phyloP scores from a whole-genome alignment of 2,888 invertebrate species.

The Saturnia japonica region DNA sequence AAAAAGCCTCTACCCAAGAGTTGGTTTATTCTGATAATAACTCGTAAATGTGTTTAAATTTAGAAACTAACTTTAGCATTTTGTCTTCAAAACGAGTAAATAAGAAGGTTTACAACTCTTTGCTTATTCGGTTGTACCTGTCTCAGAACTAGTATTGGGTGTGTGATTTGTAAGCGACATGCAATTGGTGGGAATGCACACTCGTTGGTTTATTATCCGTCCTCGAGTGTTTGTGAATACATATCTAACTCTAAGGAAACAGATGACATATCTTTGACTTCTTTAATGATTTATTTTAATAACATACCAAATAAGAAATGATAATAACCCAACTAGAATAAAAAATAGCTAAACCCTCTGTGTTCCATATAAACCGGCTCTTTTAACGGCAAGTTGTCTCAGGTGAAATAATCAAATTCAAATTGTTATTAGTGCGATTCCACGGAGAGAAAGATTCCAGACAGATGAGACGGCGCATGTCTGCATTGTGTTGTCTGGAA shows the following conservation, averaged over 20 bases:
- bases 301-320: neutral
- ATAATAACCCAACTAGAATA: neutral
- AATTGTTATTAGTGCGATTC: constrained; percentile 10
- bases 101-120: constrained; percentile 2
- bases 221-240: neutral
- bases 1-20: neutral
- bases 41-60: neutral
- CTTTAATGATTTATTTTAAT: neutral
- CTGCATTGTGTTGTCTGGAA: neutral
- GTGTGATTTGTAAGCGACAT: constrained; percentile 19
- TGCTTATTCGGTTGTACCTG: neutral
- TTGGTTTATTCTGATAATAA: neutral
- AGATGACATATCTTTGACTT: neutral
- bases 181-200: constrained; percentile 7
- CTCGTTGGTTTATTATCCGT: neutral
- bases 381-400: neutral
- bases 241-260: too few relatives aligned
- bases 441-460: constrained; percentile 21
- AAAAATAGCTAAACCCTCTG: neutral
- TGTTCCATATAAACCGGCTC: neutral
- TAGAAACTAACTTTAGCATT: neutral
- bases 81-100: constrained; percentile 9
- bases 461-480: constrained; percentile 9
- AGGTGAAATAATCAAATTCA: constrained; percentile 5
- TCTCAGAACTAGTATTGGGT: neutral